Evolutionary conservation across 64 coral and sea anemone genomes (phyloP), one percentile per base, ranked within the genome.

Genomic region (Hydrozoanthus tunicans): DNA sequence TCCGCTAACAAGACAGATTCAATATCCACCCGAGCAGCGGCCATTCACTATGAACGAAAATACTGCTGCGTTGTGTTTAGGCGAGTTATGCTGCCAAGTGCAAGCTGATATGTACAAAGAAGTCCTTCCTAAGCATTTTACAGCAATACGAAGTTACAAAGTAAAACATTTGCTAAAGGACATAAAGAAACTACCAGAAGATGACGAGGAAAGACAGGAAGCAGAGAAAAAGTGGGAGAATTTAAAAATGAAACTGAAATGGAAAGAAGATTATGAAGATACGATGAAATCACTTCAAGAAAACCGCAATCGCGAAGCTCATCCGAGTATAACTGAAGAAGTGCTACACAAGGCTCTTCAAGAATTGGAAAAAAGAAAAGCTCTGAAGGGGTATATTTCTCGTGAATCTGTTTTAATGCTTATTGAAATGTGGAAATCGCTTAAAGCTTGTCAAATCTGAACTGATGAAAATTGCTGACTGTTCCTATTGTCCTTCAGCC

Each of bases 281-380:
- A 23, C 20, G 6, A 86, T 86, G 83, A 86, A 58, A 86, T 86
- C 67, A 32, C 83, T 86, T 54, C 83, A 86, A 32, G 83, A 86
- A 52, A 86, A 67, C n/a, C 65, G 83, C 8, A 86, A 86, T 59
- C 53, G 53, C 20, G 83, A 72, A 86, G 83, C 83, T 14, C 83
- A 86, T 86, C 83, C 83, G 3, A 53, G 0, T 5, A 67, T 86
- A 3, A 32, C n/a, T n/a, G 83, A 86, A 32, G 67, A 86, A 0
- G 11, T 72, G 12, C 14, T 86, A 53, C 51, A 58, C n/a, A 86
- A 27, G 14, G 53, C 83, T 23, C 9, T 86, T 4, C 53, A 86
- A 73, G 65, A 72, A 9, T 13, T 86, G 3, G 83, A 86, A 1
- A 58, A 86, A 27, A 5, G 10, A 23, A 73, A 72, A 32, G 66